Base-by-base conservation (phyloP, 1,140 invertebrate genomes). In the Drosophila yakuba region DNA sequence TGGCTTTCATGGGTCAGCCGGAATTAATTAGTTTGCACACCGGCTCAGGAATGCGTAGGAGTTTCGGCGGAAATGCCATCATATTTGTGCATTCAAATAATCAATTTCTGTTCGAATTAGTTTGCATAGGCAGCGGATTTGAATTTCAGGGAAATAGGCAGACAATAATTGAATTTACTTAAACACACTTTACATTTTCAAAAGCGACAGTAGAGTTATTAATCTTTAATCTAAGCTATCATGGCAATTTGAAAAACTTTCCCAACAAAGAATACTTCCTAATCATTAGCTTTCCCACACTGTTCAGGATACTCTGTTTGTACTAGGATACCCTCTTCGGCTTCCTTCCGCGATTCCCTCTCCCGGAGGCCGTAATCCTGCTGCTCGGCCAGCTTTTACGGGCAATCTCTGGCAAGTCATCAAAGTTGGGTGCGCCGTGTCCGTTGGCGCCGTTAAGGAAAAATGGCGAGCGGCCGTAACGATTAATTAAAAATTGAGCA, bases 401-500 rank as follows among this genome's bases (percentile, higher is more conserved):
- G 57, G 35, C 44, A 64, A 57, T 44, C 80, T 59, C 75, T 68
- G 75, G 56, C 74, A 50, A 74, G 81, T 74, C 77, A 81, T 81
- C 82, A 81, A 62, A 47, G 47, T 45, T 54, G 52, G 64, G 64
- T 32, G 23, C 44, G 52, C 67, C 60, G 63, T 67, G 50, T 39
- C 41, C 23, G 23, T 25, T 25, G 23, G 23, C 41, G 44, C 43
- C 61, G 62, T 67, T 68, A 45, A 41, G 62, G 17, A 66, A 14
- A 71, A 71, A 32, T 44, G 20, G 32, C 44, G 54, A 59, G 11
- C 32, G 32, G 35, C 25, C 57, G 39, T 39, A 32, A 61, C 67
- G 73, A 85, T 85, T 85, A 85, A 85, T 85, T 85, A 85, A 86
- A 82, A 86, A 78, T 61, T 66, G 61, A 60, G 59, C 73, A 66